Conservation (phyloP, 2,888 invertebrate species). For the Leptopilina drosophilae region DNA sequence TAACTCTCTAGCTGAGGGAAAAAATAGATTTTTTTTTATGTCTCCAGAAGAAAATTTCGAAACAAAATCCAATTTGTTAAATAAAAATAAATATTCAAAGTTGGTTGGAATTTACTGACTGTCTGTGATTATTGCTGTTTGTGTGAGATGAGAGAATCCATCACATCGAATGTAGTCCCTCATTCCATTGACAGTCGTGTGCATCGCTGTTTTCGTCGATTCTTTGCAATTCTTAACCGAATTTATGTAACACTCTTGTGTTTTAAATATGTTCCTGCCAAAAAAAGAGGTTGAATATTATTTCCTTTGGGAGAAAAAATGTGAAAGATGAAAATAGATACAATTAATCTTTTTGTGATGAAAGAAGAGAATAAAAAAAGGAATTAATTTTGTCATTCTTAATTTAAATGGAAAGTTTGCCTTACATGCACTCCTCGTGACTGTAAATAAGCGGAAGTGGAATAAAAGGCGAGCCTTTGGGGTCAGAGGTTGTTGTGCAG, state of each 20-base stretch:
- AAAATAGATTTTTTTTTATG: too few relatives aligned
- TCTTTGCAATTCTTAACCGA: conserved; percentile 21
- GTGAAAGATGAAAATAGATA: too few relatives aligned
- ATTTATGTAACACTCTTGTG: conserved; percentile 34
- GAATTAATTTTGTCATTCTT: too few relatives aligned
- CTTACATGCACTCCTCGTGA: conserved; percentile 33
- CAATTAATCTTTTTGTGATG: too few relatives aligned
- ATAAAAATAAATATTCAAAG: neutral
- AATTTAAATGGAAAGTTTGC: neutral
- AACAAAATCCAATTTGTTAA: neutral
- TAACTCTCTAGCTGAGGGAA: too few relatives aligned
- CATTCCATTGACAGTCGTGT: conserved; percentile 28
- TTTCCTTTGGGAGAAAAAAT: too few relatives aligned
- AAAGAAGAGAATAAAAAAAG: too few relatives aligned
- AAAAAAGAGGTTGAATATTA: neutral
- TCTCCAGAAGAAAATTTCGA: too few relatives aligned
- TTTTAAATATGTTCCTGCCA: conserved; percentile 28
- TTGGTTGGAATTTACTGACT: neutral
- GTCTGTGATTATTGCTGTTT: conserved; percentile 21
- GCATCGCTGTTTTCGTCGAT: conserved; percentile 11
- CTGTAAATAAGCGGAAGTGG: conserved; percentile 39
- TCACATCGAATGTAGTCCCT: conserved; percentile 24
- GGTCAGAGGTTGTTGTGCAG: conserved; percentile 38
- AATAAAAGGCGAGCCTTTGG: conserved; percentile 31
- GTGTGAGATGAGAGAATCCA: conserved; percentile 29